These are phyloP conservation scores for Colaptes auratus DNA, from an alignment of 2,113 vertebrate species.

Conservation along the genomic window DNA sequence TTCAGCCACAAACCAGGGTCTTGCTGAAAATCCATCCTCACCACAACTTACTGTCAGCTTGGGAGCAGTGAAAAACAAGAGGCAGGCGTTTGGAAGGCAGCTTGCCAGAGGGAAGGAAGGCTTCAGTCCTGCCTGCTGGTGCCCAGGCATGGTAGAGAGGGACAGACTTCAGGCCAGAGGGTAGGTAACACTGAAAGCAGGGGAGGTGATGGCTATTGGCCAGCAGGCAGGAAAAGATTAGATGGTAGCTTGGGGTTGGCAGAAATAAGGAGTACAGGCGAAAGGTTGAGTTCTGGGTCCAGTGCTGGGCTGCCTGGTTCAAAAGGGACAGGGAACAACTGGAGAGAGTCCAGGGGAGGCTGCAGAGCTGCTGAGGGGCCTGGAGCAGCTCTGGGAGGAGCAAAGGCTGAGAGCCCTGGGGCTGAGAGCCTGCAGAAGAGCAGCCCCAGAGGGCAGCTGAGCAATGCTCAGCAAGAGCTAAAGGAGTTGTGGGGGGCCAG, in stretches of 20 bases:
- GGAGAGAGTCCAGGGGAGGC: no score
- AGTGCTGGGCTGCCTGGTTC: no score
- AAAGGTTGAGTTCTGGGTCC: no score
- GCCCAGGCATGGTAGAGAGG: neutral
- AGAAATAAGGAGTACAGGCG: neutral
- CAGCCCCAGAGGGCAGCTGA: no score
- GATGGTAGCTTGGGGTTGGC: neutral
- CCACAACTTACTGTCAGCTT: neutral
- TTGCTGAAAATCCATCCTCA: neutral
- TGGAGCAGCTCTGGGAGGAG: no score
- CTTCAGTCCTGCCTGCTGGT: neutral
- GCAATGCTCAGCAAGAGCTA: no score
- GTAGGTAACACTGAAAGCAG: neutral
- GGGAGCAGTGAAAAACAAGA: neutral
- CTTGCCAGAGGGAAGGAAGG: rapidly evolving
- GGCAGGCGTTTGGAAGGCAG: neutral
- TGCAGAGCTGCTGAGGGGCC: no score
- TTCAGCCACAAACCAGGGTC: neutral
- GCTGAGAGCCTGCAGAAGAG: no score
- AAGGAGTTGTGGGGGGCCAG: no score
- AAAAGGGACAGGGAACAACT: no score
- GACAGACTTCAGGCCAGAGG: neutral
- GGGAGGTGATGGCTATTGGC: neutral
- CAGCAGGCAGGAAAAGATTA: neutral
- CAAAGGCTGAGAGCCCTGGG: no score